Percentiles rank a stretch among this genome's conserved stretches.
phyloP scores from a whole-genome alignment of 1,140 invertebrate genomes.

The Helicoverpa zea region DNA sequence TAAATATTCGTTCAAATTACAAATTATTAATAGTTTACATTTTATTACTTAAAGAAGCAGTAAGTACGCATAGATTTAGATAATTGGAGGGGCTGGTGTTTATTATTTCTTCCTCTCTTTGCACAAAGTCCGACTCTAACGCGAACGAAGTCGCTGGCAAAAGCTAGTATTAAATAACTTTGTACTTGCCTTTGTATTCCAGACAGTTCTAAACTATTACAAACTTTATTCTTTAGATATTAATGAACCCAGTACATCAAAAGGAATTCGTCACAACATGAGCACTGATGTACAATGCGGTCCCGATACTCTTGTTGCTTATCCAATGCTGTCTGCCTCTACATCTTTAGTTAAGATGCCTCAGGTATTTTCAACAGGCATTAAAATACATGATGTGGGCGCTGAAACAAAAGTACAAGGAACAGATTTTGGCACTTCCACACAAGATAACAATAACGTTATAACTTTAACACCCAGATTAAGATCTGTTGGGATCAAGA shows the following conservation, averaged over 20 bases:
- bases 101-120: no score
- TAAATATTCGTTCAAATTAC: no score
- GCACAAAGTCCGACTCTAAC: no score
- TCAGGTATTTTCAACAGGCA: slow-evolving; percentile 60
- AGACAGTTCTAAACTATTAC: background rate
- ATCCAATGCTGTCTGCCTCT: slow-evolving; percentile 58
- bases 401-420: slow-evolving; percentile 53
- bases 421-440: slow-evolving; percentile 64
- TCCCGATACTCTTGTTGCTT: slow-evolving; percentile 61
- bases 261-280: slow-evolving; percentile 71
- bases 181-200: background rate
- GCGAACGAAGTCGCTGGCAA: no score
- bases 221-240: slow-evolving; percentile 69
- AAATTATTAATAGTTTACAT: no score
- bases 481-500: slow-evolving; percentile 67
- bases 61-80: no score
- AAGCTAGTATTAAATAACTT: slow-evolving; percentile 16
- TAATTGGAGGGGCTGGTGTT: no score
- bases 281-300: slow-evolving; percentile 80
- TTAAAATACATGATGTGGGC: slow-evolving; percentile 65
- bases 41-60: no score
- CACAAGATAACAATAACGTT: slow-evolving; percentile 50
- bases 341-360: slow-evolving; percentile 65
- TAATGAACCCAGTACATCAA: slow-evolving; percentile 81
- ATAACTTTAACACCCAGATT: slow-evolving; percentile 47